Evolutionary conservation across 2,797 vertebrate genomes (phyloP).

Genomic region (Pelobates cultripes): DNA sequence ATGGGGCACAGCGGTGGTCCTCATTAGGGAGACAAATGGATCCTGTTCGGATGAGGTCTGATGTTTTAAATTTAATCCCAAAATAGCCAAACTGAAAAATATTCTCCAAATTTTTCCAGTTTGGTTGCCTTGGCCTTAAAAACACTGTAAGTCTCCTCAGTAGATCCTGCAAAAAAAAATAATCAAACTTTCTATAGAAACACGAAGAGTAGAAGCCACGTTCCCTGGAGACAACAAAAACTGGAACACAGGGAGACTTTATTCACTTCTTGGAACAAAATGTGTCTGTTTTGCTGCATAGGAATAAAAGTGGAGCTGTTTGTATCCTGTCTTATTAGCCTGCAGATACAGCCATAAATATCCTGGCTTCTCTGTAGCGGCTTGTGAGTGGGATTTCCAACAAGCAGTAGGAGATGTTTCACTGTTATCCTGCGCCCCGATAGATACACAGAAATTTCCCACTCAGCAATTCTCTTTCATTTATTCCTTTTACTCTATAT

Average conservation of each 20-base stretch:
- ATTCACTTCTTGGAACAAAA: background rate
- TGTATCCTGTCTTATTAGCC: constrained; percentile 23
- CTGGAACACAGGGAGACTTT: background rate
- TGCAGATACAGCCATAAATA: constrained; percentile 34
- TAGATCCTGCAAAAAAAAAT: no score
- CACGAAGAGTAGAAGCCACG: background rate
- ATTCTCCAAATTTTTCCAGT: no score
- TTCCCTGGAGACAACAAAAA: constrained; percentile 3
- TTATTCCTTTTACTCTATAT: background rate
- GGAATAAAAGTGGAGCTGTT: constrained; percentile 9
- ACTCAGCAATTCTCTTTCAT: constrained; percentile 4
- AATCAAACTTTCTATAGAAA: no score
- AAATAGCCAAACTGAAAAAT: no score
- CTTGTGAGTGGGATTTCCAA: background rate
- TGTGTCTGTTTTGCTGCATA: background rate
- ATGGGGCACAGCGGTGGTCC: no score
- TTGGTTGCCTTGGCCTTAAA: no score
- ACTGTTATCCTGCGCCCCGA: background rate
- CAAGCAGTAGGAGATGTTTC: background rate
- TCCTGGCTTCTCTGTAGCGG: background rate
- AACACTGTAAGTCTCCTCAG: no score
- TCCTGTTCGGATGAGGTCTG: no score
- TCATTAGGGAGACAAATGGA: no score
- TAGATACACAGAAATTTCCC: constrained; percentile 1
- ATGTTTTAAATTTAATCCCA: no score